phyloP scores from a whole-genome alignment of 2,797 vertebrate genomes.

The Pelobates cultripes region DNA sequence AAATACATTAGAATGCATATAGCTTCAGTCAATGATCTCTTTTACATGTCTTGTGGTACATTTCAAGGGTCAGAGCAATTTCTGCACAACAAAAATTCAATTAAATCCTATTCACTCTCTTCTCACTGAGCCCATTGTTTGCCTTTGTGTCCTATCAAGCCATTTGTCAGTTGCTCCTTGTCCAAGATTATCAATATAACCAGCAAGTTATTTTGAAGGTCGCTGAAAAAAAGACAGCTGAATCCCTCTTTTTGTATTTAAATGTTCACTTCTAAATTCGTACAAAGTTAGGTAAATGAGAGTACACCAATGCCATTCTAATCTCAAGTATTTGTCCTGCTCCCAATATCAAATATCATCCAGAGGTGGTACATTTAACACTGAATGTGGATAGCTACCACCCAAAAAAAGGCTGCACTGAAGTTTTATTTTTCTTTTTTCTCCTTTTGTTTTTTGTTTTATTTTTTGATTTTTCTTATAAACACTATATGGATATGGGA shows the following conservation, averaged over 20 bases:
- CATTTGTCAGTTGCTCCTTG: conserved; percentile 66
- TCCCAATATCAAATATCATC: too few relatives aligned
- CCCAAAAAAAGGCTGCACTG: too few relatives aligned
- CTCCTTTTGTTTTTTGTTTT: too few relatives aligned
- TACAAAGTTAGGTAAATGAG: conserved; percentile 3
- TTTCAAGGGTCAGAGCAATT: conserved; percentile 77
- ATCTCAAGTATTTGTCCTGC: not conserved
- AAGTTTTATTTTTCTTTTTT: too few relatives aligned
- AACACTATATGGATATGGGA: too few relatives aligned
- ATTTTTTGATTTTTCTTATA: too few relatives aligned
- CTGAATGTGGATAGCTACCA: too few relatives aligned
- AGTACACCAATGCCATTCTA: not conserved
- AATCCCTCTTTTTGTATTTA: not conserved
- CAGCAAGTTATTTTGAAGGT: conserved; percentile 68
- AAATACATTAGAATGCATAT: conserved; percentile 71
- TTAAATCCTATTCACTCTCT: conserved; percentile 78
- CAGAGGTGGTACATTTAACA: too few relatives aligned
- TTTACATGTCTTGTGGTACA: conserved; percentile 64
- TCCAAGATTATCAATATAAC: conserved; percentile 69
- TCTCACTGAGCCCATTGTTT: conserved; percentile 75
- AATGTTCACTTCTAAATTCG: conserved; percentile 34
- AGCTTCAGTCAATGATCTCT: conserved; percentile 75
- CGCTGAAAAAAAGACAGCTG: conserved; percentile 51
- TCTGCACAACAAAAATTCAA: conserved; percentile 74
- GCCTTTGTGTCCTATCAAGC: conserved; percentile 83